Percentiles rank a stretch among this genome's conserved stretches.
These are phyloP conservation scores for Equus quagga DNA, from an alignment of 2,113 vertebrate genomes.

Conservation along the genomic window DNA sequence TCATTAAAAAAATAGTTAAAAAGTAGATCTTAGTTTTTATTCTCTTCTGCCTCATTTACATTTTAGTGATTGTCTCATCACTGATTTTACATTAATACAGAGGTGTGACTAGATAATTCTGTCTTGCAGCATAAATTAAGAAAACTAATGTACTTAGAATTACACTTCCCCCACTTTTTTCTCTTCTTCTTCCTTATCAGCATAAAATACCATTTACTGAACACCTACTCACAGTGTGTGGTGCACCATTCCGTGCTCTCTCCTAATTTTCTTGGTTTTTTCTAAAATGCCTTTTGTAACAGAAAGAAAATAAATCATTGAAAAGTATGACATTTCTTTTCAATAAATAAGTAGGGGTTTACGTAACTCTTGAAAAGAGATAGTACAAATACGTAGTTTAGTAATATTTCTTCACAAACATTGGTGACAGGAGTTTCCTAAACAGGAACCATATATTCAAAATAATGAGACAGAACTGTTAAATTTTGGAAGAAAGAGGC, in stretches of 20 bases:
- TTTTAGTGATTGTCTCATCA: conserved; percentile 66
- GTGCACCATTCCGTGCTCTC: neutral
- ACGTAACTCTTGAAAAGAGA: conserved; percentile 69
- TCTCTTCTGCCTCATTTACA: conserved; percentile 61
- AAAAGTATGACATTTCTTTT: conserved; percentile 74
- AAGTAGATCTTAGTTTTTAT: neutral
- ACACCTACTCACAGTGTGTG: conserved; percentile 45
- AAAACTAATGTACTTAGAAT: conserved; percentile 35
- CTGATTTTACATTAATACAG: conserved; percentile 70
- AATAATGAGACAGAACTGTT: conserved; percentile 74
- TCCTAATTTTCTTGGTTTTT: conserved; percentile 71
- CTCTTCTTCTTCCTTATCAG: conserved; percentile 31
- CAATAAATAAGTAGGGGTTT: conserved; percentile 77
- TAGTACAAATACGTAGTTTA: conserved; percentile 72
- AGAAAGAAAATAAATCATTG: conserved; percentile 68
- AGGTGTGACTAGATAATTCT: conserved; percentile 74
- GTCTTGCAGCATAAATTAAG: conserved; percentile 71
- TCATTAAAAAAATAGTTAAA: conserved; percentile 23
- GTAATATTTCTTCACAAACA: conserved; percentile 70
- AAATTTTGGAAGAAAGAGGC: conserved; percentile 53
- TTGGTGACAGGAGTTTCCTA: conserved; percentile 62
- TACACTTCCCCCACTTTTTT: neutral
- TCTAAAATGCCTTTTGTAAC: conserved; percentile 54
- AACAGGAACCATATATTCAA: conserved; percentile 68
- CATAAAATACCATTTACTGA: conserved; percentile 44